These are phyloP conservation scores for Dromas ardeola DNA, from an alignment of 2,113 vertebrate genomes.

Conservation along the genomic window DNA sequence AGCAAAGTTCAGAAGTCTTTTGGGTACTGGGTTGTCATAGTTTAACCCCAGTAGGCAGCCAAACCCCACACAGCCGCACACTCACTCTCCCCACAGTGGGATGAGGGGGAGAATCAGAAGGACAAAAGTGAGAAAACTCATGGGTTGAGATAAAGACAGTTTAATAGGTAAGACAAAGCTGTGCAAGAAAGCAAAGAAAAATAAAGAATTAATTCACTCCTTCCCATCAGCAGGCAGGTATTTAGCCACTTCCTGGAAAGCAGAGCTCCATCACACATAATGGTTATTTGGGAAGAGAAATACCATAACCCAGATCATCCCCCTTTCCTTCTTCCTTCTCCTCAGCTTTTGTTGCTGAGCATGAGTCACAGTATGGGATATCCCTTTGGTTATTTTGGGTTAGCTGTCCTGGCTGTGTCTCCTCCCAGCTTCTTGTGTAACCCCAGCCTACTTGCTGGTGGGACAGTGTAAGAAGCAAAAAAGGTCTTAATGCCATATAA, in stretches of 20 bases:
- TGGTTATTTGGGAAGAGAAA: background rate
- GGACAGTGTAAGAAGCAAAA: background rate
- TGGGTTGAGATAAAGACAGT: background rate
- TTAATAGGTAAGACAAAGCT: background rate
- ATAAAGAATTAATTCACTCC: background rate
- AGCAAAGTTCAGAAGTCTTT: background rate
- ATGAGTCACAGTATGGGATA: background rate
- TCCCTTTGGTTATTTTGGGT: background rate
- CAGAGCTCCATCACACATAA: background rate
- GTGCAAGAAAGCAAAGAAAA: background rate
- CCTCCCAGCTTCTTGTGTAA: background rate
- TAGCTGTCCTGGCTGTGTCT: background rate
- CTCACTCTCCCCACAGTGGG: no score
- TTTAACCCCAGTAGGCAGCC: background rate
- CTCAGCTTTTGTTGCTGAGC: background rate
- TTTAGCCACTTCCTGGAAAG: background rate
- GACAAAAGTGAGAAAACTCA: background rate
- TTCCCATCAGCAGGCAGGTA: background rate
- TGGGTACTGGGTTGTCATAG: background rate
- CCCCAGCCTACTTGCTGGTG: background rate
- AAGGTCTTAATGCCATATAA: background rate
- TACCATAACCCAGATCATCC: background rate
- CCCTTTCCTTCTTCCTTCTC: background rate
- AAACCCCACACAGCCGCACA: background rate
- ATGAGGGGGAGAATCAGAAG: background rate